A percentile compares a stretch with the other conserved stretches of the same genome.
phyloP scores from a whole-genome alignment of 2,888 invertebrate species.

The Punctoribates punctum region DNA sequence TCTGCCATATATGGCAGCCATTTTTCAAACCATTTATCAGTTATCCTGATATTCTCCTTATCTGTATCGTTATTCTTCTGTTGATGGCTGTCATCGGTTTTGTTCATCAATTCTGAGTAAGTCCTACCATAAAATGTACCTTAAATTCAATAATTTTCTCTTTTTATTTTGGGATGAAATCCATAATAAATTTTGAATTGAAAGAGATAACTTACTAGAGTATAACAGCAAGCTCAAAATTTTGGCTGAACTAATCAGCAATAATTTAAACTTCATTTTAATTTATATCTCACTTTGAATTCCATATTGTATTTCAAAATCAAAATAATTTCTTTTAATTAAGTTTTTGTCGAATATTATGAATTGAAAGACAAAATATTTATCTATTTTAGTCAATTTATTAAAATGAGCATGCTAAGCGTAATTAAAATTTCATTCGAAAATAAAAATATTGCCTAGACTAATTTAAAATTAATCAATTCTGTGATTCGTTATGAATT shows the following conservation, averaged over 20 bases:
- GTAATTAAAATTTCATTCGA: no score
- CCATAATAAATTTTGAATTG: no score
- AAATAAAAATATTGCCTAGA: no score
- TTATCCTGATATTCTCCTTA: neutral
- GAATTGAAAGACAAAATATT: no score
- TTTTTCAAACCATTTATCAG: neutral
- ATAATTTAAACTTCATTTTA: slow-evolving; percentile 9
- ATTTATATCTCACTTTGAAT: neutral
- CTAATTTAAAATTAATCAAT: no score
- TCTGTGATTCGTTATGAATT: no score
- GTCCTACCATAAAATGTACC: neutral
- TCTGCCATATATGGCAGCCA: no score
- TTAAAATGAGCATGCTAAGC: no score
- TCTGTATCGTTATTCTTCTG: neutral
- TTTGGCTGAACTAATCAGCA: neutral
- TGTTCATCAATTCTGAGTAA: neutral
- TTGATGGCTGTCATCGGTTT: neutral
- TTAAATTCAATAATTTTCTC: neutral
- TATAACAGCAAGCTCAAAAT: neutral
- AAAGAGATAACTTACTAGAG: neutral
- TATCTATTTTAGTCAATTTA: no score
- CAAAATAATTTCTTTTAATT: no score
- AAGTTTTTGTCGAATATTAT: no score
- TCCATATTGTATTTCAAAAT: neutral
- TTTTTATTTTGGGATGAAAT: neutral